A percentile compares a stretch with the other conserved stretches of the same genome.
Evolutionary conservation across 1,140 invertebrate species (phyloP).

Genomic region (Proales similis): DNA sequence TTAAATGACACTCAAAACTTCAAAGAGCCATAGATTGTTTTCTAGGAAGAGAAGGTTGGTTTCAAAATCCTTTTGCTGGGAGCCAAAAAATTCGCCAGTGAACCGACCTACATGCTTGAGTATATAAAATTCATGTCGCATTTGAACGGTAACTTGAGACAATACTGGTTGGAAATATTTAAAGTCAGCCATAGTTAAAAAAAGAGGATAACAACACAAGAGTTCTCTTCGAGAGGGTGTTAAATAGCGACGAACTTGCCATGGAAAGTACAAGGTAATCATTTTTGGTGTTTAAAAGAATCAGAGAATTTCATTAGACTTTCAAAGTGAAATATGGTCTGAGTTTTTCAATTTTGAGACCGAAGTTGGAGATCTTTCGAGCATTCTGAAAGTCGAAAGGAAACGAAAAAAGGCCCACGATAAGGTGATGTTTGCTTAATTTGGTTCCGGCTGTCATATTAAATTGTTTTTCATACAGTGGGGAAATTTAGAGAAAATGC

Average conservation of each 20-base stretch:
- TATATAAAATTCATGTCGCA: constrained; percentile 96
- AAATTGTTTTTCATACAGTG: not conserved
- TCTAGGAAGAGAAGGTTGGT: constrained; percentile 85
- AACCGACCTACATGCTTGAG: constrained; percentile 84
- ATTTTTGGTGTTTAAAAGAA: not conserved
- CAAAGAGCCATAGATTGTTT: constrained; percentile 18
- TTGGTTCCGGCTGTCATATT: not conserved
- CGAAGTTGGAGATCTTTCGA: constrained; percentile 90
- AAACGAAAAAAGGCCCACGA: constrained; percentile 59
- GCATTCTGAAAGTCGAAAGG: constrained; percentile 95
- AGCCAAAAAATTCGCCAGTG: constrained; percentile 86
- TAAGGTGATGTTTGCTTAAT: not conserved
- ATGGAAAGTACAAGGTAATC: constrained; percentile 22
- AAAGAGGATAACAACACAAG: constrained; percentile 99
- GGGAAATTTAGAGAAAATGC: constrained; percentile 33
- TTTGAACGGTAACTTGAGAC: constrained; percentile 70
- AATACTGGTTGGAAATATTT: not conserved
- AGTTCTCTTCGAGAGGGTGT: constrained; percentile 88
- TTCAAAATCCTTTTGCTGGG: constrained; percentile 96
- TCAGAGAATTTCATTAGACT: not conserved
- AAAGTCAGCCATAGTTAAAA: constrained; percentile 60
- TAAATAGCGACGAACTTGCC: constrained; percentile 50
- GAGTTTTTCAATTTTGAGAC: constrained; percentile 95
- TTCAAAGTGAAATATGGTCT: constrained; percentile 85
- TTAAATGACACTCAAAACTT: not conserved